phyloP scores from a whole-genome alignment of 2,113 vertebrate genomes.

The Trogon melanurus region DNA sequence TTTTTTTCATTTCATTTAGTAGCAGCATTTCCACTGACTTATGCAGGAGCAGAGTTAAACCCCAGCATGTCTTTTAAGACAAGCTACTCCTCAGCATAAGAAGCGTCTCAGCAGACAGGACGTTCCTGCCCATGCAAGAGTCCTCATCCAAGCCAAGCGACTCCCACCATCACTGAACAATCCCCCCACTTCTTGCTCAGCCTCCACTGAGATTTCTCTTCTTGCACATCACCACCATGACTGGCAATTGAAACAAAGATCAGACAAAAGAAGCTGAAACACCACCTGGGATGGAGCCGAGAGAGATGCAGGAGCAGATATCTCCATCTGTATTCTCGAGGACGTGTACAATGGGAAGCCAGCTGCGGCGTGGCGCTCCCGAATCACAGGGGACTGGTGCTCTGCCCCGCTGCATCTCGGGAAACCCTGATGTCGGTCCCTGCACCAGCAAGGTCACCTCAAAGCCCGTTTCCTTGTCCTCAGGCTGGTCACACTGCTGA shows the following conservation, averaged over 20 bases:
- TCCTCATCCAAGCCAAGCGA: background rate
- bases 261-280: constrained; percentile 41
- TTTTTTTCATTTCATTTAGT: background rate
- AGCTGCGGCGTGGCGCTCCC: background rate
- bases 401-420: background rate
- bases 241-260: constrained; percentile 34
- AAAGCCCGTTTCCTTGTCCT: background rate
- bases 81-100: constrained; percentile 1
- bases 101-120: background rate
- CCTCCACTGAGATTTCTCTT: background rate
- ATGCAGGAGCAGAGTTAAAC: background rate
- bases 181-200: background rate
- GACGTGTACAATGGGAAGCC: background rate
- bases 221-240: background rate
- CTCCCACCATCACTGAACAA: background rate
- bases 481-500: background rate
- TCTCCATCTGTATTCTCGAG: constrained; percentile 4
- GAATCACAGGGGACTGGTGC: background rate
- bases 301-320: constrained; percentile 34
- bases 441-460: constrained; percentile 42
- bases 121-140: background rate
- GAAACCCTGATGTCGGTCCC: background rate
- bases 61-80: background rate
- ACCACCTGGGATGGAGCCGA: constrained; percentile 52
- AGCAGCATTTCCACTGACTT: constrained; percentile 11